These are phyloP conservation scores for Cyanistes caeruleus DNA, from an alignment of 2,113 vertebrate genomes.

Conservation along the genomic window DNA sequence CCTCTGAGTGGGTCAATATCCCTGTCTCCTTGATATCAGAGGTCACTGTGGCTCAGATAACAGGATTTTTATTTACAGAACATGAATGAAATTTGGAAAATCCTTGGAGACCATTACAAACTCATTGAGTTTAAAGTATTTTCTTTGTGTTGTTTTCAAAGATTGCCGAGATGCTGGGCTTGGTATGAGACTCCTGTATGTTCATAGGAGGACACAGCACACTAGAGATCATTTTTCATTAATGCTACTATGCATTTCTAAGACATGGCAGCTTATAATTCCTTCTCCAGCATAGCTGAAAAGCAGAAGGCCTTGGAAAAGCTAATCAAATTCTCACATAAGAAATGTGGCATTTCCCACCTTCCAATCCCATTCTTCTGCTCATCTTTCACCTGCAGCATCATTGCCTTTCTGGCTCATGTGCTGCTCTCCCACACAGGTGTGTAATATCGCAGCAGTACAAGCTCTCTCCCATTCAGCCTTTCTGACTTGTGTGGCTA, in stretches of 20 bases:
- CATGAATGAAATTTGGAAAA: background rate
- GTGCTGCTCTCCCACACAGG: background rate
- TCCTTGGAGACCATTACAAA: background rate
- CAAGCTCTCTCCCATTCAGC: background rate
- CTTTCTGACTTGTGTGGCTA: background rate
- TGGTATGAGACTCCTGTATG: background rate
- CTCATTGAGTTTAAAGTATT: background rate
- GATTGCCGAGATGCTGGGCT: background rate
- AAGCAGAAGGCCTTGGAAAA: background rate
- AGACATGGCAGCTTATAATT: background rate
- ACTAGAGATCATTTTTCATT: background rate
- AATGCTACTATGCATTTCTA: background rate
- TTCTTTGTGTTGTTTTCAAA: background rate
- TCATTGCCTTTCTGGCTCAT: background rate
- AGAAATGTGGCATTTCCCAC: background rate
- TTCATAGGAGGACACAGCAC: background rate
- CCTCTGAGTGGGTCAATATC: background rate
- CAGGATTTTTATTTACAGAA: background rate
- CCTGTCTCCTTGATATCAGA: background rate
- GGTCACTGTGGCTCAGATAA: background rate
- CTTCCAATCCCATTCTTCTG: background rate
- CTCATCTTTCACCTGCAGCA: background rate
- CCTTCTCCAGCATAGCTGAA: background rate
- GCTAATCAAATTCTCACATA: background rate
- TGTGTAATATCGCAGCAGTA: background rate